These are phyloP conservation scores for Plumapathes pennacea DNA, from an alignment of 92 coral and sea anemone genomes.

Conservation along the genomic window DNA sequence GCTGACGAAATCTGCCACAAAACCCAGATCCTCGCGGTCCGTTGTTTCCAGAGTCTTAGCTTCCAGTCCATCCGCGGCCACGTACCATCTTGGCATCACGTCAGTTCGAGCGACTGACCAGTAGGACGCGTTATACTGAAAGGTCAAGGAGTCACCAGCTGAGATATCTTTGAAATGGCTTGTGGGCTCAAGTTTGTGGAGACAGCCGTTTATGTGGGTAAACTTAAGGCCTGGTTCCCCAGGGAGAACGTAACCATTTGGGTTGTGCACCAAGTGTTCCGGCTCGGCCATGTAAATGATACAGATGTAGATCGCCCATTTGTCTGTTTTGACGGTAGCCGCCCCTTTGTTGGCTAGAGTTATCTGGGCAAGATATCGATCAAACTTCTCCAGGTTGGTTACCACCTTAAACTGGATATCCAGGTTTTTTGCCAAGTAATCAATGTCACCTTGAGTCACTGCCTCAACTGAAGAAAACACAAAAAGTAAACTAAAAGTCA, in stretches of 20 bases:
- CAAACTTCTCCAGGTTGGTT: slow-evolving; percentile 43
- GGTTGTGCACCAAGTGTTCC: slow-evolving; percentile 56
- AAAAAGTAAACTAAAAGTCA: too few species aligned
- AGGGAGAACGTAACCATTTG: slow-evolving; percentile 73
- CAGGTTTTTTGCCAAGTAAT: slow-evolving; percentile 66
- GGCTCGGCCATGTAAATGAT: slow-evolving; percentile 79
- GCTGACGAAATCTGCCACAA: slow-evolving; percentile 71
- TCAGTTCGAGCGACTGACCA: slow-evolving; percentile 77
- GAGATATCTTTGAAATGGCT: slow-evolving; percentile 45
- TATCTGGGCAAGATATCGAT: slow-evolving; percentile 39
- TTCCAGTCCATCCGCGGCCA: slow-evolving; percentile 44
- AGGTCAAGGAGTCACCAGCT: slow-evolving; percentile 20
- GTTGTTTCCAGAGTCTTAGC: slow-evolving; percentile 54
- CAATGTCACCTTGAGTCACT: slow-evolving; percentile 71
- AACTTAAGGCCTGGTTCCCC: slow-evolving; percentile 71
- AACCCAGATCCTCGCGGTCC: slow-evolving; percentile 45
- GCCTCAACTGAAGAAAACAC: too few species aligned
- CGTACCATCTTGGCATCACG: slow-evolving; percentile 81
- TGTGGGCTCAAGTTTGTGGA: slow-evolving; percentile 70
- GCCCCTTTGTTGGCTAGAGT: slow-evolving; percentile 71
- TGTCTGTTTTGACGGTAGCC: slow-evolving; percentile 45
- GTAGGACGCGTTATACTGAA: slow-evolving; percentile 42
- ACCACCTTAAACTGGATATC: slow-evolving; percentile 74
- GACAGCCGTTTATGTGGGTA: slow-evolving; percentile 70
- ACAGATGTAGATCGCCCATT: slow-evolving; percentile 89